These are phyloP conservation scores for Troides oblongomaculatus DNA, from an alignment of 2,888 invertebrate species.

Conservation along the genomic window DNA sequence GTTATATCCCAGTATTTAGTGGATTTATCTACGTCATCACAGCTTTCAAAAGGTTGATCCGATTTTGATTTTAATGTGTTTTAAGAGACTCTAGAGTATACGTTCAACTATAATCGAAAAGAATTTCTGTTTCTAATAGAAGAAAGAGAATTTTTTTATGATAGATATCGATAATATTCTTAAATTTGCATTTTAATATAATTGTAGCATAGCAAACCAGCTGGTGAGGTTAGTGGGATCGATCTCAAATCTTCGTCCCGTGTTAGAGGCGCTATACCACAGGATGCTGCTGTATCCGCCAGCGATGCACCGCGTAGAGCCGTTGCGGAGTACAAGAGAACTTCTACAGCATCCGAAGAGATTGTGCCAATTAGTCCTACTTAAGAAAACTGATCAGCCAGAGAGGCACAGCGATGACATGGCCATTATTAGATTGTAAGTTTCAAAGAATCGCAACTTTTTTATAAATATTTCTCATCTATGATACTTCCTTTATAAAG, in stretches of 20 bases:
- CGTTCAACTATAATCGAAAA: no score
- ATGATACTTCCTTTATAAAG: no score
- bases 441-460: constrained; percentile 32
- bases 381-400: constrained; percentile 81
- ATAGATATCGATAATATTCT: neutral
- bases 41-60: no score
- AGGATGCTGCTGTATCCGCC: constrained; percentile 94
- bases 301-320: constrained; percentile 90
- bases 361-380: constrained; percentile 86
- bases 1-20: no score
- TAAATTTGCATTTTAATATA: neutral
- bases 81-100: no score
- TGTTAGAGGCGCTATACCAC: constrained; percentile 95
- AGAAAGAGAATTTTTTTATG: no score
- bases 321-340: constrained; percentile 90
- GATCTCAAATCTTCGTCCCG: constrained; percentile 91
- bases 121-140: no score
- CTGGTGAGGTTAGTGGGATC: constrained; percentile 93
- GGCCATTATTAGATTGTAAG: constrained; percentile 90
- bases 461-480: no score
- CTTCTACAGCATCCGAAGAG: constrained; percentile 88
- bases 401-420: constrained; percentile 85
- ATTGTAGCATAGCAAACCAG: constrained; percentile 90
- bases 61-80: no score
- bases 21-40: no score